Conservation (phyloP, 2,113 vertebrate species). For the Crotophaga sulcirostris region DNA sequence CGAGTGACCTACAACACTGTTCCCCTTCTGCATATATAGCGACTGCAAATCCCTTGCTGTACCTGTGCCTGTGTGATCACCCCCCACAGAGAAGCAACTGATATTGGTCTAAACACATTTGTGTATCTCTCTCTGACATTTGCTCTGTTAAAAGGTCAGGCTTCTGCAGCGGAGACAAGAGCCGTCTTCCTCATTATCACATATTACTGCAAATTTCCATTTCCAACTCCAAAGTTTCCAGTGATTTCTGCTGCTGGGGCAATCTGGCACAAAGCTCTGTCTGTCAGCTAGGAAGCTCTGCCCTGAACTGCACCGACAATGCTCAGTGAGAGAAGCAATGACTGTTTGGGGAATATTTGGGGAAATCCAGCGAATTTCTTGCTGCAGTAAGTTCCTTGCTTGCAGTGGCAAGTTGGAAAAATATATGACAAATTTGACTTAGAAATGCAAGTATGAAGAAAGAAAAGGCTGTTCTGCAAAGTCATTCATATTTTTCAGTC, state of each 20-base stretch:
- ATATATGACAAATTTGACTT: neutral
- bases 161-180: constrained; percentile 10
- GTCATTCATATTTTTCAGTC: neutral
- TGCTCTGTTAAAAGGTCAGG: constrained; percentile 68
- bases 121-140: constrained; percentile 64
- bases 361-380: neutral
- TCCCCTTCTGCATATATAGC: neutral
- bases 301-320: fast-evolving
- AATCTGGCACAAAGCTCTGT: neutral
- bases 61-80: neutral
- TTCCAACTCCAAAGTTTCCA: neutral
- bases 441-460: constrained; percentile 6
- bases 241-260: neutral
- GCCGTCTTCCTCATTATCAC: constrained; percentile 48
- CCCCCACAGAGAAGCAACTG: neutral
- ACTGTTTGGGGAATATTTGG: neutral
- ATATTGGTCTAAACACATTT: constrained; percentile 56
- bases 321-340: neutral
- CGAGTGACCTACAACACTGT: neutral
- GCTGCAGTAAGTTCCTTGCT: neutral
- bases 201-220: constrained; percentile 37
- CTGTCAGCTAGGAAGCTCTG: neutral
- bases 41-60: neutral
- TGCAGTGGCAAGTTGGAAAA: neutral
- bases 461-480: neutral